Percentiles rank a stretch among this genome's conserved stretches.
phyloP scores from a whole-genome alignment of 2,888 invertebrate genomes.

The Fragum sueziense region DNA sequence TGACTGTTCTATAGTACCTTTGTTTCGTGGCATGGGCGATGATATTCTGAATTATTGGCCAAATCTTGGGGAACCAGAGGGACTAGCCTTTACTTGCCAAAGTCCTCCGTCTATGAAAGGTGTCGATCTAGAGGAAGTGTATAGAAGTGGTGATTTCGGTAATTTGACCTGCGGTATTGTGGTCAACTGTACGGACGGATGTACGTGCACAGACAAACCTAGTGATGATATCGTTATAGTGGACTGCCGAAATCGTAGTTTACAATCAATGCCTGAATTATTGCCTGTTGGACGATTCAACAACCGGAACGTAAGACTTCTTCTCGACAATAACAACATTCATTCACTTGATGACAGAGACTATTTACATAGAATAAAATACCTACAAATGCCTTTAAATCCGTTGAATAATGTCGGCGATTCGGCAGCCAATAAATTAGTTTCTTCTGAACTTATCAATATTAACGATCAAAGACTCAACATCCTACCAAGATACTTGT shows the following conservation, averaged over 20 bases:
- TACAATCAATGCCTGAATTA: constrained; percentile 23
- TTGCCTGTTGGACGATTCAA: constrained; percentile 37
- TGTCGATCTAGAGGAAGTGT: background rate
- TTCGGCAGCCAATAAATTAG: background rate
- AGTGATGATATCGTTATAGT: constrained; percentile 28
- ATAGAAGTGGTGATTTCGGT: background rate
- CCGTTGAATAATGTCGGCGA: constrained; percentile 6
- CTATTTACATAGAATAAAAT: constrained; percentile 23
- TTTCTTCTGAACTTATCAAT: background rate
- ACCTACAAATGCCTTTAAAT: constrained; percentile 25
- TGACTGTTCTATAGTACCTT: background rate
- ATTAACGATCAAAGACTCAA: constrained; percentile 18
- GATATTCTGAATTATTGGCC: background rate
- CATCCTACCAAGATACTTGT: constrained; percentile 1
- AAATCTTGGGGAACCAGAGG: background rate
- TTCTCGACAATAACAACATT: constrained; percentile 28
- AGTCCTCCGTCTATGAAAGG: constrained; percentile 5
- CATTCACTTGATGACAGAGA: constrained; percentile 12
- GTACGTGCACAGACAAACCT: constrained; percentile 38
- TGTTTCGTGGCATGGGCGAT: background rate
- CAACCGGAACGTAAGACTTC: constrained; percentile 22
- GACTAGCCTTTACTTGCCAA: background rate
- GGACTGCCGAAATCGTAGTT: constrained; percentile 20
- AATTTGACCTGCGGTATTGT: constrained; percentile 31
- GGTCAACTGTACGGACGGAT: constrained; percentile 31